phyloP scores from a whole-genome alignment of 2,888 invertebrate genomes.

The Pecten maximus region DNA sequence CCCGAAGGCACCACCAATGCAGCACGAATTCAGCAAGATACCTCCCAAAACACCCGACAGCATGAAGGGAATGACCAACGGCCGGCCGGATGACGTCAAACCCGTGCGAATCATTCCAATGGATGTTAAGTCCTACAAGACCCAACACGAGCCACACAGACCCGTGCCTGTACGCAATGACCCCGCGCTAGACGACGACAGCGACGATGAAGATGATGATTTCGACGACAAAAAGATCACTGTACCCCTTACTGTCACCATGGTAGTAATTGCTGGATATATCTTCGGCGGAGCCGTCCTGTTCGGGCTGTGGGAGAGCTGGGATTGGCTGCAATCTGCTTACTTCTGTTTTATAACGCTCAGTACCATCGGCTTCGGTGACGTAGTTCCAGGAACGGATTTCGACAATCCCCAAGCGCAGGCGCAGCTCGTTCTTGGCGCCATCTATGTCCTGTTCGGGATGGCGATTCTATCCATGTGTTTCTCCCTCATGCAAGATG shows the following conservation, averaged over 20 bases:
- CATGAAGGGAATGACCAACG: slow-evolving; percentile 8
- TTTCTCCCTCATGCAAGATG: slow-evolving; percentile 82
- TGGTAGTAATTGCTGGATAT: slow-evolving; percentile 81
- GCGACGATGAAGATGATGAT: slow-evolving; percentile 79
- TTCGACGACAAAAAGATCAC: slow-evolving; percentile 80
- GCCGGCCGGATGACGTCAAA: slow-evolving; percentile 49
- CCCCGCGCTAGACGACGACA: slow-evolving; percentile 71
- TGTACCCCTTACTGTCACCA: slow-evolving; percentile 81
- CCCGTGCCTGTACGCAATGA: slow-evolving; percentile 65
- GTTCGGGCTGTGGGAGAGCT: slow-evolving; percentile 81
- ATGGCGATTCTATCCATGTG: slow-evolving; percentile 83
- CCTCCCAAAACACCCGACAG: slow-evolving; percentile 62
- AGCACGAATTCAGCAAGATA: slow-evolving; percentile 67
- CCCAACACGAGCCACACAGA: slow-evolving; percentile 63
- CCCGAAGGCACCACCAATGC: slow-evolving; percentile 57
- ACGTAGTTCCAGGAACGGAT: slow-evolving; percentile 79
- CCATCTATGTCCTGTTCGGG: slow-evolving; percentile 81
- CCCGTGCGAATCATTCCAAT: slow-evolving; percentile 71
- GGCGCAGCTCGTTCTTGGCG: slow-evolving; percentile 78
- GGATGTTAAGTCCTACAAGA: slow-evolving; percentile 63
- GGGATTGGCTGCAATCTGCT: slow-evolving; percentile 79
- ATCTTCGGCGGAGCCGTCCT: slow-evolving; percentile 81
- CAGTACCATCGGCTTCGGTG: slow-evolving; percentile 82
- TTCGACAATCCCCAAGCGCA: slow-evolving; percentile 77
- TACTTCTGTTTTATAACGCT: slow-evolving; percentile 83